Evolutionary conservation across 2,797 vertebrate genomes (phyloP), one percentile per base, ranked within the genome.

Genomic region (Carcharodon carcharias): DNA sequence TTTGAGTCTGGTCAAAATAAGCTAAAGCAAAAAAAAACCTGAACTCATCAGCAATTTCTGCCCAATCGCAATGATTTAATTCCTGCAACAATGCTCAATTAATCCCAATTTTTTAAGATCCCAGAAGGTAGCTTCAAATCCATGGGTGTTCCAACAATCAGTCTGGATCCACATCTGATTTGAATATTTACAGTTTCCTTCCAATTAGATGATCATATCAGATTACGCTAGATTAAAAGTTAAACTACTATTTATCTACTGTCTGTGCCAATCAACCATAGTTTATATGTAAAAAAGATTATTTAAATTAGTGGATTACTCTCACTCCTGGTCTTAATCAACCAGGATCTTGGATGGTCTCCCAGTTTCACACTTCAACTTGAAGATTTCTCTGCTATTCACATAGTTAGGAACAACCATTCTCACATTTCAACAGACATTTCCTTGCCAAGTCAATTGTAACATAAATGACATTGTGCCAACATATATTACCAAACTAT

Each of bases 41-140:
- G 18, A 35, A 26, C 61, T 67, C 71, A 71, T 96, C 96, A 94
- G 96, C 96, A 65, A 63, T 61, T 67, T 94, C 61, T 26, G 65
- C 58, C 50, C 58, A 69, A 95, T 92, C 2, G 1, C 96, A 82
- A 58, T n/a, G 18, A 50, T 96, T 96, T 96, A 92, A 96, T 94
- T 69, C 96, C 92, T 89, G 50, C 67, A 80, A 96, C 95, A 63
- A 77, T 40, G 73, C 56, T 80, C 40, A 94, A 96, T 92, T 96
- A 96, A 95, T 89, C 94, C 85, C 40, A 65, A 65, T 89, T 73
- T 73, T 82, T 85, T 87, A 89, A 94, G 28, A 31, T 35, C 28
- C 58, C 63, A 35, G 77, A 88, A 61, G 92, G 61, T 54, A 1
- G 67, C 71, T 95, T 31, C 69, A 69, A 58, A 56, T 85, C 82